Conservation (phyloP, 1,140 invertebrate species). For the Drosophila mojavensis region DNA sequence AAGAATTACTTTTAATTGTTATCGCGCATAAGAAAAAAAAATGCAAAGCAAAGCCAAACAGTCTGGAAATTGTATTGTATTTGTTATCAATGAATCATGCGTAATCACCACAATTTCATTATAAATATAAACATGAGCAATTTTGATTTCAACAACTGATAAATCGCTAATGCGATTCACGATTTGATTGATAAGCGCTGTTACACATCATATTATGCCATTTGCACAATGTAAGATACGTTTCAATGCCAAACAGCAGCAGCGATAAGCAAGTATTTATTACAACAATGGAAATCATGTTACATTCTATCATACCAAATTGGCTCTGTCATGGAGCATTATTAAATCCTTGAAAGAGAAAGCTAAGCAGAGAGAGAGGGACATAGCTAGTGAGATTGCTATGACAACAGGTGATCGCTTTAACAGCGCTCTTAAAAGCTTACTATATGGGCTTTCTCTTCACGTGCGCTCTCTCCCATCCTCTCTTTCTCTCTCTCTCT, state of each 20-base stretch:
- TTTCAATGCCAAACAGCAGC: slow-evolving; percentile 30
- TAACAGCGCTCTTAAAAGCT: slow-evolving; percentile 47
- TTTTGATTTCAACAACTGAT: slow-evolving; percentile 38
- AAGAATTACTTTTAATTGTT: too few relatives aligned
- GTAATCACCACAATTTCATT: slow-evolving; percentile 13
- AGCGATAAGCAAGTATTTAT: slow-evolving; percentile 20
- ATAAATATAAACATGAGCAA: slow-evolving; percentile 48
- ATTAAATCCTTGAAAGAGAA: slow-evolving; percentile 39
- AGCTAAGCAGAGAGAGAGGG: slow-evolving; percentile 12
- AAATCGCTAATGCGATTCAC: slow-evolving; percentile 40
- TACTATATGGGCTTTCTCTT: slow-evolving; percentile 20
- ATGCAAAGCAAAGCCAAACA: slow-evolving; percentile 25
- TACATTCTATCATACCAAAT: slow-evolving; percentile 14
- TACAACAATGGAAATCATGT: slow-evolving; percentile 19
- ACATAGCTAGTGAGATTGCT: not conserved
- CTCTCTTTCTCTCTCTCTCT: slow-evolving; percentile 5
- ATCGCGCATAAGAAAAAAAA: too few relatives aligned
- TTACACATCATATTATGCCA: slow-evolving; percentile 19
- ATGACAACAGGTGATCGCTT: slow-evolving; percentile 57
- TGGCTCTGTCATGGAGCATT: slow-evolving; percentile 3
- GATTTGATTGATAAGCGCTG: slow-evolving; percentile 55
- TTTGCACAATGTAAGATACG: slow-evolving; percentile 28
- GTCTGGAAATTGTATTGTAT: slow-evolving; percentile 23
- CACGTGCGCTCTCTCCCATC: not conserved
- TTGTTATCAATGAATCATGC: slow-evolving; percentile 19